phyloP scores from a whole-genome alignment of 2,888 invertebrate species.

The Phymatocera aterrima region DNA sequence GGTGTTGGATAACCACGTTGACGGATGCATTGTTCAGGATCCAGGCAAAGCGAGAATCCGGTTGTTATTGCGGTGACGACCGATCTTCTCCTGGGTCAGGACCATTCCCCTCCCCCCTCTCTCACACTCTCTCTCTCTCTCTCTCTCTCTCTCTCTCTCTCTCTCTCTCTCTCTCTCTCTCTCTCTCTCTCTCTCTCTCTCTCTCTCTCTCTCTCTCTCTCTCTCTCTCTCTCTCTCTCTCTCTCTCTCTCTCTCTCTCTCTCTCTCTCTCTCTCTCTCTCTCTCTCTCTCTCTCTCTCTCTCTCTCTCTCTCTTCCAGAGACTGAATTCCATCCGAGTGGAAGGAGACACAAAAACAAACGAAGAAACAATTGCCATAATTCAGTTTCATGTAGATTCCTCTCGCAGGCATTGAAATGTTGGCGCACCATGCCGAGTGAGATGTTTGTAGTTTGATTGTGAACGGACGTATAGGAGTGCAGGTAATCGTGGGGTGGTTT shows the following conservation, averaged over 20 bases:
- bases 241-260: too few relatives aligned
- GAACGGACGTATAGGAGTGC: not conserved
- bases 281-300: too few relatives aligned
- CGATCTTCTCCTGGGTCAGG: constrained; percentile 44
- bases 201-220: too few relatives aligned
- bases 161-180: too few relatives aligned
- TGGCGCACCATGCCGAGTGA: constrained; percentile 10
- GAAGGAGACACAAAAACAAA: not conserved
- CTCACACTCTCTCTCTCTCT: too few relatives aligned
- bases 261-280: too few relatives aligned
- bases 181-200: not conserved
- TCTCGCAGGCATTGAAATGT: not conserved
- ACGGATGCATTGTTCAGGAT: constrained; percentile 69
- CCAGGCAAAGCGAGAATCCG: constrained; percentile 65
- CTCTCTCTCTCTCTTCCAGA: not conserved
- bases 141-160: not conserved
- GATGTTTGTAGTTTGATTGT: not conserved
- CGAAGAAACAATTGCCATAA: not conserved
- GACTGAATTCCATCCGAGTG: not conserved
- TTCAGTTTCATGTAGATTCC: not conserved
- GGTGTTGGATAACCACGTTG: constrained; percentile 60
- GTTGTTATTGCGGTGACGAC: constrained; percentile 65
- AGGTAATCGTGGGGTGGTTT: constrained; percentile 4
- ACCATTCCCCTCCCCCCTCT: constrained; percentile 26
- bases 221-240: not conserved